Conservation (phyloP, 2,888 invertebrate genomes). For the Xestia c-nigrum region DNA sequence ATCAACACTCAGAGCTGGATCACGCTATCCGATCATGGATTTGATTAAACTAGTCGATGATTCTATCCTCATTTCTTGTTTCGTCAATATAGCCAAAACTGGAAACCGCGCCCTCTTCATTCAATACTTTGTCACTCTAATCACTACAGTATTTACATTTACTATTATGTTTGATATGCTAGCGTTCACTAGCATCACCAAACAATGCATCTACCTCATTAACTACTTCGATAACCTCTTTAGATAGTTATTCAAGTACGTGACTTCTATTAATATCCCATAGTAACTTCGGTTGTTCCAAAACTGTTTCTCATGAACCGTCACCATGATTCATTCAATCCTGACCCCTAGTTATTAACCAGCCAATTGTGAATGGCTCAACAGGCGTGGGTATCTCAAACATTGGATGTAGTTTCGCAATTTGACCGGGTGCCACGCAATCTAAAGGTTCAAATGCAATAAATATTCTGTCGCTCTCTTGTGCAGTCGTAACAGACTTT, state of each 20-base stretch:
- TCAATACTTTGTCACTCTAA: slow-evolving; percentile 10
- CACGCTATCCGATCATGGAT: slow-evolving; percentile 51
- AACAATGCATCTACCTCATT: slow-evolving; percentile 33
- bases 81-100: not conserved
- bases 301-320: slow-evolving; percentile 67
- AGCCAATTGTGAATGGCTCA: slow-evolving; percentile 62
- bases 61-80: slow-evolving; percentile 35
- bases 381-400: slow-evolving; percentile 60
- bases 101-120: not conserved
- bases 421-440: slow-evolving; percentile 56
- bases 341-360: slow-evolving; percentile 71
- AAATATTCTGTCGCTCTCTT: slow-evolving; percentile 20
- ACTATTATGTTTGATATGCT: slow-evolving; percentile 17
- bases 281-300: slow-evolving; percentile 57
- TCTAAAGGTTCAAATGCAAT: slow-evolving; percentile 57
- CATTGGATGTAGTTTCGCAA: slow-evolving; percentile 54
- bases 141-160: slow-evolving; percentile 10
- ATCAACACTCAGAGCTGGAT: slow-evolving; percentile 34
- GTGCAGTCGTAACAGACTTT: slow-evolving; percentile 21
- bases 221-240: slow-evolving; percentile 48
- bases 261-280: slow-evolving; percentile 41
- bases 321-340: slow-evolving; percentile 73
- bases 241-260: slow-evolving; percentile 31
- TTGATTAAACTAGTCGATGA: slow-evolving; percentile 21
- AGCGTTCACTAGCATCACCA: slow-evolving; percentile 14